Percentiles rank a stretch among this genome's conserved stretches.
These are phyloP conservation scores for Nibea albiflora DNA, from an alignment of 2,113 vertebrate species.

Conservation along the genomic window DNA sequence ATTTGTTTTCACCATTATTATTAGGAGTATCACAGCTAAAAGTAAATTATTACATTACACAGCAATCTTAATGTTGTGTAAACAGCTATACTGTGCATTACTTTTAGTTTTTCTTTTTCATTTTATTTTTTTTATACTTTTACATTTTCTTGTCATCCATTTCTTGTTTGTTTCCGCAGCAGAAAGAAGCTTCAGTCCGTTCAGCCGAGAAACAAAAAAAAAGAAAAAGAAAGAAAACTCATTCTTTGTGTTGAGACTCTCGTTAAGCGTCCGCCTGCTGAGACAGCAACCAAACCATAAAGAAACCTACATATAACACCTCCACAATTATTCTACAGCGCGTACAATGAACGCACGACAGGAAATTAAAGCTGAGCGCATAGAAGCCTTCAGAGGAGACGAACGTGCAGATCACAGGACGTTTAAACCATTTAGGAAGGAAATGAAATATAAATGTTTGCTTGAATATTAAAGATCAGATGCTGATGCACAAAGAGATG, in stretches of 20 bases:
- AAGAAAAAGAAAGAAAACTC: background rate
- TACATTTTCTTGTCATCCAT: background rate
- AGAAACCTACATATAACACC: constrained; percentile 29
- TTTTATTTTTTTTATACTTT: background rate
- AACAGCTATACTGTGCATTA: background rate
- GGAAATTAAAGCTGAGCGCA: constrained; percentile 28
- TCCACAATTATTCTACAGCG: background rate
- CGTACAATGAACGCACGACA: background rate
- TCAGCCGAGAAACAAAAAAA: background rate
- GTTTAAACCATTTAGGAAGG: too few relatives aligned
- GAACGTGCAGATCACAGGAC: background rate
- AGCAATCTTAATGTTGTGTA: background rate
- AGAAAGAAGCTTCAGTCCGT: constrained; percentile 8
- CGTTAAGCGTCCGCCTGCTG: constrained; percentile 57
- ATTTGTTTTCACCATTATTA: background rate
- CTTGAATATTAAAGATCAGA: background rate
- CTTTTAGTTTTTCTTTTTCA: background rate
- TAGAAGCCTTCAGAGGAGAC: background rate
- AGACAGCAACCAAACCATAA: constrained; percentile 14
- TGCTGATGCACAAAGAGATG: background rate
- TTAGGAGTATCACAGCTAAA: background rate
- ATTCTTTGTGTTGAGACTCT: constrained; percentile 47
- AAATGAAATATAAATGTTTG: background rate
- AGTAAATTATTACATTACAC: background rate
- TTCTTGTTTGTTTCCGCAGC: background rate